These are phyloP conservation scores for Drosophila asahinai DNA, from an alignment of 1,140 invertebrate species.

Conservation along the genomic window DNA sequence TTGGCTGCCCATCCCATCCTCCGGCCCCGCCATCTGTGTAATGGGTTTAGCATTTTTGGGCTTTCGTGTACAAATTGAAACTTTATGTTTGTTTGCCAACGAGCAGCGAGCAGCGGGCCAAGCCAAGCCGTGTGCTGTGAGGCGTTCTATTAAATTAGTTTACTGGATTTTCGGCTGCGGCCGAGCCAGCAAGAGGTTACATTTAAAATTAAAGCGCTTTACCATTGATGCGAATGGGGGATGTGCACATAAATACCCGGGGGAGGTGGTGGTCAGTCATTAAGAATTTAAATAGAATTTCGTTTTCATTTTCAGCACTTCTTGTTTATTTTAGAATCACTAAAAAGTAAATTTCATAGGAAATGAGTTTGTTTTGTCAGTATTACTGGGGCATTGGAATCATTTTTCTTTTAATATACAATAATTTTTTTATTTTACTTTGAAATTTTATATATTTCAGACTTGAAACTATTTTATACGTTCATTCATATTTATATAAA, in stretches of 20 bases:
- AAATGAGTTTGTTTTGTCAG: not conserved
- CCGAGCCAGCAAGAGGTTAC: conserved; percentile 10
- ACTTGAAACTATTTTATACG: no score
- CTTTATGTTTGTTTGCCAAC: conserved; percentile 66
- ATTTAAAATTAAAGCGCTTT: conserved; percentile 41
- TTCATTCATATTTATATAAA: not conserved
- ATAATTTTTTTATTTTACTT: not conserved
- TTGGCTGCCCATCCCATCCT: not conserved
- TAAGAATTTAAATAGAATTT: conserved; percentile 4
- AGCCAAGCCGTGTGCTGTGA: conserved; percentile 32
- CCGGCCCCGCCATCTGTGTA: conserved; percentile 43
- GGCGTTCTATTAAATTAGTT: conserved; percentile 64
- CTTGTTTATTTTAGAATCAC: conserved; percentile 13
- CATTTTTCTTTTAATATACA: not conserved
- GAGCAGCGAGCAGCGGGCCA: conserved; percentile 13
- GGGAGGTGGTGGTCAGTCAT: not conserved
- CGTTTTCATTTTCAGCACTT: conserved; percentile 3
- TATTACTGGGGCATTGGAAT: not conserved
- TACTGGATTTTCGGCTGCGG: conserved; percentile 45
- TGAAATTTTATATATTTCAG: not conserved
- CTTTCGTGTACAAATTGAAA: conserved; percentile 65
- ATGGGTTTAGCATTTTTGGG: conserved; percentile 65
- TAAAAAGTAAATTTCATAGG: conserved; percentile 3
- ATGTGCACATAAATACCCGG: conserved; percentile 5
- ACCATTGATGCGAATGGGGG: conserved; percentile 23